Base-by-base conservation (phyloP, 2,888 invertebrate species). In the Scrobipalpa costella region DNA sequence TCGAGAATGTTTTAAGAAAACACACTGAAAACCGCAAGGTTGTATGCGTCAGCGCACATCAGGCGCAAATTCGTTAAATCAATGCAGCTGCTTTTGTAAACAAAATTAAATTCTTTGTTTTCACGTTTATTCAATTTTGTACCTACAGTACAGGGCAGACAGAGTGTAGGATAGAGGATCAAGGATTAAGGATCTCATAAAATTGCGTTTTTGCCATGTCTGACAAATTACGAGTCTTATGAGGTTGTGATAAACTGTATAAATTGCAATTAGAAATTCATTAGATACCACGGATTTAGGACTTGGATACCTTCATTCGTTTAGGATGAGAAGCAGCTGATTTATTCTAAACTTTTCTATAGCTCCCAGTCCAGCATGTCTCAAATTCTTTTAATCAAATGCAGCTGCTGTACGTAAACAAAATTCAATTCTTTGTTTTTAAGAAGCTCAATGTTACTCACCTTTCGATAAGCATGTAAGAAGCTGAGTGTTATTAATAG, bases 11-110 rank as follows among this genome's bases (percentile, higher is more conserved):
- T 62, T 57, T 21, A 67, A 63, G 69, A 75, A 69, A 71, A 71
- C 69, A 66, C 57, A 68, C 67, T 69, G 67, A 64, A 75, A 77
- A 76, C 76, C 79, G 70, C 75, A 71, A 63, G 69, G 73, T 69
- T 68, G 71, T 64, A 68, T 73, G 73, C 69, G 70, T 73, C 73
- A 73, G 73, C 70, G 67, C 34, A 55, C 64, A 62, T 66, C 66
- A 62, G 64, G 62, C 33, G 66, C 21, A 15, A 55, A 55, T 60
- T 63, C 60, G 58, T 50, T 57, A 65, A 69, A 67, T 69, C 70
- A 68, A 62, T 68, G 64, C 64, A 63, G 34, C 64, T 63, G 61
- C 36, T 59, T n/a, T 49, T 9, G 13, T 58, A 63, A 63, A 47
- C 34, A 57, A 49, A 5, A 13, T 33, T 63, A 19, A n/a, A 13